Percentiles rank a stretch among this genome's conserved stretches.
Conservation (phyloP, 2,888 invertebrate genomes). For the Antheraea assamensis region DNA sequence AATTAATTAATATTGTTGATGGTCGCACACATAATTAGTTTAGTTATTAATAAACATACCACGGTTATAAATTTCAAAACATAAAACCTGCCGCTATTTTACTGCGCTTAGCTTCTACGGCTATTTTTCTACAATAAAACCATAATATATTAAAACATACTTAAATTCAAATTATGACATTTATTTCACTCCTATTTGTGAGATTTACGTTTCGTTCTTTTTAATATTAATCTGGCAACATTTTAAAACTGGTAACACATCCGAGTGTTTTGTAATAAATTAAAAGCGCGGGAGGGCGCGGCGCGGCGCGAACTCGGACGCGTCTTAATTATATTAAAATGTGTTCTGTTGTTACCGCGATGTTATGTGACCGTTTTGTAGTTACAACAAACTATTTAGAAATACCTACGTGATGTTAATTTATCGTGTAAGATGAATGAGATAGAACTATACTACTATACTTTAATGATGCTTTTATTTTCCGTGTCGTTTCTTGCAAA, state of each 20-base stretch:
- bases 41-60: conserved; percentile 12
- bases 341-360: conserved; percentile 47
- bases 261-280: conserved; percentile 31
- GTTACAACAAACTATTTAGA: conserved; percentile 34
- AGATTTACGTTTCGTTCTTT: conserved; percentile 34
- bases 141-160: conserved; percentile 17
- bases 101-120: conserved; percentile 11
- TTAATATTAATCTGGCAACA: conserved; percentile 40
- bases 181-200: conserved; percentile 23
- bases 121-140: conserved; percentile 19
- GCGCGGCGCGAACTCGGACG: conserved; percentile 49
- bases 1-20: conserved; percentile 13
- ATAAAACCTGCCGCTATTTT: conserved; percentile 10
- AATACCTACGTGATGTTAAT: background rate
- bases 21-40: conserved; percentile 10
- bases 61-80: conserved; percentile 9
- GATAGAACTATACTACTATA: too few species aligned
- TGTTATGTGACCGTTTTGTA: conserved; percentile 33
- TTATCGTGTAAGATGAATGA: background rate
- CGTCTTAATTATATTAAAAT: conserved; percentile 63
- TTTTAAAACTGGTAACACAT: conserved; percentile 33
- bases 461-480: background rate
- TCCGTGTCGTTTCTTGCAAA: too few species aligned
- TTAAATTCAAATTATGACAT: conserved; percentile 35
- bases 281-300: conserved; percentile 33